Evolutionary conservation across 2,113 vertebrate genomes (phyloP).

Genomic region (Myiozetetes cayanensis): DNA sequence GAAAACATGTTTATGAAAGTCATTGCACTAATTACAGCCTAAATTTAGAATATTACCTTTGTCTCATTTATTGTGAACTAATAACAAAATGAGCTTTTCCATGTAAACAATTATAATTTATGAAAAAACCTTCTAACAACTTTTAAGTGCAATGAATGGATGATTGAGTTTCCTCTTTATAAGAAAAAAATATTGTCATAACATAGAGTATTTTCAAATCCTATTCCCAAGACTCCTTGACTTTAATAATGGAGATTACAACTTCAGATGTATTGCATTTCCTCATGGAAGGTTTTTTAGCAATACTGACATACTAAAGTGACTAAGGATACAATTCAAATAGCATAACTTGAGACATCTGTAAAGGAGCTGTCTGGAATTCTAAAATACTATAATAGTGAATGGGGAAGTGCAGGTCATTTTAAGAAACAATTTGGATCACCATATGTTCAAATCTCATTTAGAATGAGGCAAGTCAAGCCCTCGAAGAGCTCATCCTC

Average conservation of each 20-base stretch:
- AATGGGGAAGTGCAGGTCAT: background rate
- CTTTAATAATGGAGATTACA: background rate
- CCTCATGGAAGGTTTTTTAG: background rate
- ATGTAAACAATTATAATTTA: background rate
- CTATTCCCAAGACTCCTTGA: background rate
- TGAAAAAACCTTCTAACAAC: background rate
- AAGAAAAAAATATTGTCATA: background rate
- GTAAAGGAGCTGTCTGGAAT: background rate
- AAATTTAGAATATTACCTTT: background rate
- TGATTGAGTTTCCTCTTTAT: background rate
- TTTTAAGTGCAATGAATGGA: background rate
- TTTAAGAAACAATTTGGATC: background rate
- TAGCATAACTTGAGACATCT: background rate
- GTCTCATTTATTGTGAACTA: background rate
- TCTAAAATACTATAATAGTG: background rate
- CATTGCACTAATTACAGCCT: background rate
- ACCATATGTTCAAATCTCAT: background rate
- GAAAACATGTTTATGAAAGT: background rate
- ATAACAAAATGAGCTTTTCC: background rate
- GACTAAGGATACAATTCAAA: background rate
- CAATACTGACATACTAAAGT: background rate
- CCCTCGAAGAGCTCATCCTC: background rate
- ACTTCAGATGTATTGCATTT: background rate
- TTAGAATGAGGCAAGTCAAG: background rate
- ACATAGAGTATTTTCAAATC: background rate